Evolutionary conservation across 2,797 vertebrate species (phyloP), one percentile per base, ranked within the genome.

Genomic region (Silurus aristotelis): DNA sequence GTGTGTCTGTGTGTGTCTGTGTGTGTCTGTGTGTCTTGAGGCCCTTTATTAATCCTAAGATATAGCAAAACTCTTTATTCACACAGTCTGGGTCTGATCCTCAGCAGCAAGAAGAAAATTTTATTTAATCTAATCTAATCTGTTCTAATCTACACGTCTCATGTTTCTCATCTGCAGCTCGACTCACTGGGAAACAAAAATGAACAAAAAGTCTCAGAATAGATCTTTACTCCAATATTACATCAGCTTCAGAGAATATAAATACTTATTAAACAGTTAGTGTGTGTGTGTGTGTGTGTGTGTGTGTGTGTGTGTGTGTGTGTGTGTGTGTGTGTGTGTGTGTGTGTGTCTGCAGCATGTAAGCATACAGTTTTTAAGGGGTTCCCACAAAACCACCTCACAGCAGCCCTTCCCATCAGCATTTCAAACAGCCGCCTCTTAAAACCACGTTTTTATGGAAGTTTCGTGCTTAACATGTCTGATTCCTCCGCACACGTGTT

Each of bases 371-470:
- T 31, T 85, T 84, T 87, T 67, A 86, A 71, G 81, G 27, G 77
- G 66, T 84, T 58, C 56, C 84, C 84, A 86, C 82, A 88, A 89
- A 86, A 79, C 87, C 86, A 87, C 89, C 83, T 87, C 85, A 89
- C 86, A 89, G 77, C 85, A 88, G 70, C 80, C 78, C 83, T 89
- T 85, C 71, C 83, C 68, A 75, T 89, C 83, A 84, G 38, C 84
- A 55, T 83, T 86, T 89, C 70, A 89, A 89, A 88, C 76, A 31
- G 14, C 61, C 15, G 68, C 66, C 87, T 88, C 80, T 22, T 87
- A 88, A 90, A 82, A 89, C 15, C 52, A 38, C 72, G 60, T 78
- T 85, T 86, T 87, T 88, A 88, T 78, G 82, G 75, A 58, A 71
- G 77, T 38, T 87, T 87, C 87, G 58, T 63, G 80, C 88, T 90